These are phyloP conservation scores for Apogon talboti DNA, from an alignment of 2,797 vertebrate species.

Conservation along the genomic window DNA sequence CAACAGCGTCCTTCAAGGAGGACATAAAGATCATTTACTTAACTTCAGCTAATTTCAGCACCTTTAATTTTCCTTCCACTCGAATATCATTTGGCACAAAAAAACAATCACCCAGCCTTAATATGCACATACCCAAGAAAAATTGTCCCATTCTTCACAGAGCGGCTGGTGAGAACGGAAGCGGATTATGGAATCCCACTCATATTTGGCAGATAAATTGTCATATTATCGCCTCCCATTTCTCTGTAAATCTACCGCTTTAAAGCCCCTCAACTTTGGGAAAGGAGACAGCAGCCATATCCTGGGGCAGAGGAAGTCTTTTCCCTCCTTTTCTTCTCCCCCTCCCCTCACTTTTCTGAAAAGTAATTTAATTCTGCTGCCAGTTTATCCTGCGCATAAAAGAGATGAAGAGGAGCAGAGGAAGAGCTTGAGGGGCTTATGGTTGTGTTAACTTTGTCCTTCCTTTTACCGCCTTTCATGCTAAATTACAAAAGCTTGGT, in stretches of 20 bases:
- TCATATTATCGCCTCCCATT: slow-evolving; percentile 53
- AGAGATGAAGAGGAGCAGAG: slow-evolving; percentile 47
- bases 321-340: slow-evolving; percentile 12
- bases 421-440: slow-evolving; percentile 51
- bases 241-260: slow-evolving; percentile 49
- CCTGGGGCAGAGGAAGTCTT: slow-evolving; percentile 42
- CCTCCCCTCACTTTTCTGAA: slow-evolving; percentile 11
- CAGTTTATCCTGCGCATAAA: slow-evolving; percentile 59
- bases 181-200: slow-evolving; percentile 54
- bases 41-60: slow-evolving; percentile 18
- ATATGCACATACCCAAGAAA: slow-evolving; percentile 32
- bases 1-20: slow-evolving; percentile 34
- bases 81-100: slow-evolving; percentile 19
- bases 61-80: slow-evolving; percentile 24
- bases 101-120: slow-evolving; percentile 11
- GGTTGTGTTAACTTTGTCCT: slow-evolving; percentile 39
- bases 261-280: slow-evolving; percentile 35
- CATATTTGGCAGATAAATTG: slow-evolving; percentile 47
- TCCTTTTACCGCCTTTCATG: slow-evolving; percentile 22
- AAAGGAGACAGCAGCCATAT: slow-evolving; percentile 26
- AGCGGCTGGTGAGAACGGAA: slow-evolving; percentile 21
- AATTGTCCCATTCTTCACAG: slow-evolving; percentile 27
- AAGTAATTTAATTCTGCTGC: slow-evolving; percentile 57
- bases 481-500: slow-evolving; percentile 31
- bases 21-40: slow-evolving; percentile 19